Conservation (phyloP, 1,140 invertebrate species). For the Rhyacophila brunnea region DNA sequence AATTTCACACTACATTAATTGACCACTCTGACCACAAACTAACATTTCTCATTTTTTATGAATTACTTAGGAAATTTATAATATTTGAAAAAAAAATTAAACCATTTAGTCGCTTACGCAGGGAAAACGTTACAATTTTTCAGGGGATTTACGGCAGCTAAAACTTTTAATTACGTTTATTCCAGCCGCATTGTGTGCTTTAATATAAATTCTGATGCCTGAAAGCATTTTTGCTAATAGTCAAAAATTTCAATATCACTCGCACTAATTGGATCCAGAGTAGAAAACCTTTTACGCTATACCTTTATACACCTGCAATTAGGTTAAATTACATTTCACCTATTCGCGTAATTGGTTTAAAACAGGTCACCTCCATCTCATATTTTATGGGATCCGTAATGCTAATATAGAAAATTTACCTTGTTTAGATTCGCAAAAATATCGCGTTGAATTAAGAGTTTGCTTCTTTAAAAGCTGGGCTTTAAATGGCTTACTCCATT, state of each 20-base stretch:
- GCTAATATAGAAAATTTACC: too few species aligned
- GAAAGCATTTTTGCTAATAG: not conserved
- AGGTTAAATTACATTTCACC: not conserved
- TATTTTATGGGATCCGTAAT: not conserved
- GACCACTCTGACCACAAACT: too few species aligned
- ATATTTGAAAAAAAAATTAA: too few species aligned
- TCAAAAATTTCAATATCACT: conserved; percentile 6
- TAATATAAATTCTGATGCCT: conserved; percentile 5
- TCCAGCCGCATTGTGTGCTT: too few species aligned
- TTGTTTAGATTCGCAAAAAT: too few species aligned
- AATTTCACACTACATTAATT: not conserved
- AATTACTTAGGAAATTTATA: too few species aligned
- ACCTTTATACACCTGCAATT: not conserved
- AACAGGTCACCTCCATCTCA: not conserved
- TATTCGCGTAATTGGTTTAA: not conserved
- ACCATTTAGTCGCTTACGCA: too few species aligned
- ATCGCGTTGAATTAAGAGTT: too few species aligned
- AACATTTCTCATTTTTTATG: too few species aligned
- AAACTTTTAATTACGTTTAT: conserved; percentile 1
- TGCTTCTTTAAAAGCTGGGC: too few species aligned
- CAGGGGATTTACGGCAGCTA: not conserved
- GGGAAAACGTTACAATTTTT: too few species aligned
- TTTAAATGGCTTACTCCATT: too few species aligned
- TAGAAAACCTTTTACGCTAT: not conserved
- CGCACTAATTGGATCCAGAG: conserved; percentile 2